phyloP scores from a whole-genome alignment of 2,888 invertebrate species.

The Tetranychus piercei region DNA sequence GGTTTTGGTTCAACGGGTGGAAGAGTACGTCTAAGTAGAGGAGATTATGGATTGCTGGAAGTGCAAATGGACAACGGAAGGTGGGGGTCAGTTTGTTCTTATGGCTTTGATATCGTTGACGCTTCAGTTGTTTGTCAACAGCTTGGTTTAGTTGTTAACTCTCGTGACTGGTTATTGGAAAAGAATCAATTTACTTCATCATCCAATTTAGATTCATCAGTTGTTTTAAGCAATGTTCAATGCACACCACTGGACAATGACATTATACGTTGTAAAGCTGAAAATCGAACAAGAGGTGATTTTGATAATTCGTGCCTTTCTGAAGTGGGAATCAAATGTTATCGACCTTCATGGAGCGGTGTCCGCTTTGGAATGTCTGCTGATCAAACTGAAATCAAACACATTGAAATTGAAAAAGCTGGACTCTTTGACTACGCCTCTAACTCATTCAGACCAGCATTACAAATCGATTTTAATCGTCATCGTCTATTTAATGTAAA shows the following conservation, averaged over 20 bases:
- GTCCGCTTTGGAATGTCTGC: slow-evolving; percentile 70
- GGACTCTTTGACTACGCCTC: slow-evolving; percentile 83
- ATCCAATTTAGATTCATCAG: slow-evolving; percentile 33
- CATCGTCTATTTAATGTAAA: slow-evolving; percentile 38
- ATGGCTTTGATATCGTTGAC: slow-evolving; percentile 77
- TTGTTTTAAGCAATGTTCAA: slow-evolving; percentile 60
- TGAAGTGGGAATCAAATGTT: slow-evolving; percentile 70
- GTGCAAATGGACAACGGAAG: slow-evolving; percentile 53
- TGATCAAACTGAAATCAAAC: slow-evolving; percentile 66
- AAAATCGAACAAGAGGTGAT: slow-evolving; percentile 42
- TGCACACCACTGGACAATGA: slow-evolving; percentile 80
- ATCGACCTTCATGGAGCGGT: slow-evolving; percentile 84
- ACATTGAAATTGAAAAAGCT: slow-evolving; percentile 69
- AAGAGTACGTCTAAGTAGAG: slow-evolving; percentile 48
- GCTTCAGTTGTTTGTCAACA: slow-evolving; percentile 89
- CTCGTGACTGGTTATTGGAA: slow-evolving; percentile 71
- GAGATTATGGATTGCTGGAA: slow-evolving; percentile 62
- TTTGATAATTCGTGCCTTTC: slow-evolving; percentile 66
- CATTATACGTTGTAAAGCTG: slow-evolving; percentile 56
- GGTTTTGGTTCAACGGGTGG: neutral
- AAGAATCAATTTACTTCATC: slow-evolving; percentile 59
- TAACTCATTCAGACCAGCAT: slow-evolving; percentile 64
- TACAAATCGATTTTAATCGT: slow-evolving; percentile 50
- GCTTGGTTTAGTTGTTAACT: slow-evolving; percentile 74
- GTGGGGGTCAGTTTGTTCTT: slow-evolving; percentile 95